A percentile compares a stretch with the other conserved stretches of the same genome.
Conservation (phyloP, 2,888 invertebrate genomes). For the Plebejus melissa region DNA sequence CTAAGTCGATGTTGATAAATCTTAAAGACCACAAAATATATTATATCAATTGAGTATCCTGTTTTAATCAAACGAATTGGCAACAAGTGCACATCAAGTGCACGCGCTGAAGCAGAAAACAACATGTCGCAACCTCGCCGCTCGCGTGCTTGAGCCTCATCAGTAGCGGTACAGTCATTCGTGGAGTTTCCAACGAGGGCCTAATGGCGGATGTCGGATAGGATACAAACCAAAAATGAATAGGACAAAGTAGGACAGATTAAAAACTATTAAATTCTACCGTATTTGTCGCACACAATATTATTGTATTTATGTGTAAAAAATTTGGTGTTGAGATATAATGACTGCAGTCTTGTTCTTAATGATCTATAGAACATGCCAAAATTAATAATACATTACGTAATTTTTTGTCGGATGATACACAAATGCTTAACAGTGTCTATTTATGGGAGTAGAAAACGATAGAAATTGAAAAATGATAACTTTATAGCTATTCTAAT, state of each 20-base stretch:
- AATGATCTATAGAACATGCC: too few species aligned
- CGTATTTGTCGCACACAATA: too few species aligned
- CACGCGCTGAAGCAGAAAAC: constrained; percentile 7
- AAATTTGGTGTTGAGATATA: too few species aligned
- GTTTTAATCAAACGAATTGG: neutral
- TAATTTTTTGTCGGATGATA: too few species aligned
- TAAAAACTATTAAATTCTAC: too few species aligned
- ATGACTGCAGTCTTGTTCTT: too few species aligned
- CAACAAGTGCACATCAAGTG: neutral
- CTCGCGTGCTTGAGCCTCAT: neutral
- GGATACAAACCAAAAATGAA: neutral
- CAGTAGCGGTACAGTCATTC: neutral
- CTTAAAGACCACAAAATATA: neutral
- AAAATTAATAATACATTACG: too few species aligned
- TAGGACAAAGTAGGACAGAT: neutral
- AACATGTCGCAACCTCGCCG: neutral
- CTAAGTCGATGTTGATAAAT: neutral
- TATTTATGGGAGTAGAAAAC: too few species aligned
- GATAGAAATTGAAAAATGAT: too few species aligned
- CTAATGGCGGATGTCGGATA: neutral
- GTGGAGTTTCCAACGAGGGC: neutral
- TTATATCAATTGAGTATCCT: neutral
- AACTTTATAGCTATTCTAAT: too few species aligned
- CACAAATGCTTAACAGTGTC: too few species aligned
- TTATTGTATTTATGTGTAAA: too few species aligned